Evolutionary conservation across 1,140 invertebrate species (phyloP).

Genomic region (Trichomalopsis sarcophagae): DNA sequence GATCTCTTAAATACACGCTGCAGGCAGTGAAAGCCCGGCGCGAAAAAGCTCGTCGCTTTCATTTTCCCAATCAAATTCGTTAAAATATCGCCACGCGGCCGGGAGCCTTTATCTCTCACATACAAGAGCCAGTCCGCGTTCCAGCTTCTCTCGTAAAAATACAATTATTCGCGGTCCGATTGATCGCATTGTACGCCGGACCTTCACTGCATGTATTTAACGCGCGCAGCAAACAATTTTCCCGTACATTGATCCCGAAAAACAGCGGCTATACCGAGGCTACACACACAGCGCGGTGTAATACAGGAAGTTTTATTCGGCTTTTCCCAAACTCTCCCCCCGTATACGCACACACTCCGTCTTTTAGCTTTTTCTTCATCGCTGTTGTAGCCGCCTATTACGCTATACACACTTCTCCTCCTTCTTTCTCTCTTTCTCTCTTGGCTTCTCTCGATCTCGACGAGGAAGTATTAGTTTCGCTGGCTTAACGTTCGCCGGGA

Average conservation of each 20-base stretch:
- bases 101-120: background rate
- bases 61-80: slow-evolving; percentile 35
- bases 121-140: background rate
- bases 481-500: slow-evolving; percentile 26
- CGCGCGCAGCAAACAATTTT: slow-evolving; percentile 38
- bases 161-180: slow-evolving; percentile 40
- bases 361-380: background rate
- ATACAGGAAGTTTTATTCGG: slow-evolving; percentile 22
- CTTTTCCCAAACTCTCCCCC: background rate
- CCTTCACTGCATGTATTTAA: slow-evolving; percentile 34
- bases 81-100: slow-evolving; percentile 8
- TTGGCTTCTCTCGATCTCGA: background rate
- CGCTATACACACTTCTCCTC: background rate
- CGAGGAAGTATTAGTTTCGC: slow-evolving; percentile 47
- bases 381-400: no score
- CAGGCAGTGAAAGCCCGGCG: background rate
- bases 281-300: background rate
- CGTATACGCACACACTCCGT: background rate
- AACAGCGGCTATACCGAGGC: background rate
- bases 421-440: background rate
- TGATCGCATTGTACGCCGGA: slow-evolving; percentile 1
- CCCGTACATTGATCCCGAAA: slow-evolving; percentile 45
- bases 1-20: background rate
- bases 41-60: background rate
- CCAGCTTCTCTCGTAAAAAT: slow-evolving; percentile 21